Evolutionary conservation across 2,888 invertebrate genomes (phyloP).

Genomic region (Pardosa pseudoannulata): DNA sequence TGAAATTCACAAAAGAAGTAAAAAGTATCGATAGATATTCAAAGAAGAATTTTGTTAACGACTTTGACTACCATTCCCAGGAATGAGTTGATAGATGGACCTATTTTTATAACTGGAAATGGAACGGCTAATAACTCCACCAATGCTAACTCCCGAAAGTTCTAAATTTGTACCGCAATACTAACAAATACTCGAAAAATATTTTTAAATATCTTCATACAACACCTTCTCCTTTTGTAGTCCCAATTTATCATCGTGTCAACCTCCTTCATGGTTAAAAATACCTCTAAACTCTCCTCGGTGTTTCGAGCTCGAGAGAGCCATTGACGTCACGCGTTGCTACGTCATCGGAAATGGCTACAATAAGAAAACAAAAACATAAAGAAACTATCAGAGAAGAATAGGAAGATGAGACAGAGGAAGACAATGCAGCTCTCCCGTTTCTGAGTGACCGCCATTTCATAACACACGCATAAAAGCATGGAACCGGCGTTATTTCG

Average conservation of each 20-base stretch:
- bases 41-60: no score
- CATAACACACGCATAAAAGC: no score
- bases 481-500: background rate
- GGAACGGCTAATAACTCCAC: no score
- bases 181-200: background rate
- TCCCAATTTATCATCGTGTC: background rate
- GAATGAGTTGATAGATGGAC: no score
- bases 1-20: no score
- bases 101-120: no score
- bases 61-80: no score
- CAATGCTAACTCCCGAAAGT: no score
- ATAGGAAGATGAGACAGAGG: conserved; percentile 19
- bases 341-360: conserved; percentile 48
- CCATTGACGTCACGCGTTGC: conserved; percentile 55
- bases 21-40: no score
- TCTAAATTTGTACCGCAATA: background rate
- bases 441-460: conserved; percentile 18
- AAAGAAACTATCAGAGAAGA: background rate
- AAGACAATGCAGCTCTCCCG: background rate
- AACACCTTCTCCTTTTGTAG: background rate
- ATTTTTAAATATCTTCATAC: background rate
- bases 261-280: background rate
- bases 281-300: background rate
- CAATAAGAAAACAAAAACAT: conserved; percentile 33
- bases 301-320: background rate